Evolutionary conservation across 1,140 invertebrate species (phyloP), one percentile per base, ranked within the genome.

Genomic region (Metopolophium dirhodum): DNA sequence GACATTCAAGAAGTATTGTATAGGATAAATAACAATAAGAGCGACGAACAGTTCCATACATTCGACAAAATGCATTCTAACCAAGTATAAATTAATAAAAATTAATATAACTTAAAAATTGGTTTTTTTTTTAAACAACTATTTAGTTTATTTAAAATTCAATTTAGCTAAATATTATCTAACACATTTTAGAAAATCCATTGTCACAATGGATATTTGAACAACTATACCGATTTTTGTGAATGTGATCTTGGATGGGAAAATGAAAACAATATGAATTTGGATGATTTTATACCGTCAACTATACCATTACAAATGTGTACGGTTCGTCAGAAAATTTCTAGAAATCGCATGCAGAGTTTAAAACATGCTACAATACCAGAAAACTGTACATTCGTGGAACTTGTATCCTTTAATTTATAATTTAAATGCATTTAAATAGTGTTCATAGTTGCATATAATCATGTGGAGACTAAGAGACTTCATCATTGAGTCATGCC

Each of bases 1-100:
- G 90, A 91, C 22, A 82, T 91, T 47, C 57, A 91, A 77, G 57
- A 91, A 45, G 68, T 91, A n/a, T 77, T 91, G 18, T 47, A n/a
- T 49, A 82, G 22, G 30, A 49, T 91, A n/a, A 26, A 91, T 22
- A 47, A 91, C 14, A 49, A 91, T 35, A n/a, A 77, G 23, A 49
- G 41, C 47, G 61, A 77, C 7, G 68, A 91, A 47, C 14, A 47
- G 7, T 57, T n/a, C 9, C 88, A 30, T 57, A 30, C 49, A 54
- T 41, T 57, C 22, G 88, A 89, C 7, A 11, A 54, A 37, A 89
- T 89, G 37, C n/a, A 35, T 89, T 2, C 35, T 41, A 89, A 11
- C 11, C 88, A 89, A 89, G 88, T 89, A 89, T 9, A 37, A 1
- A 54, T 54, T 51, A 18, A 0, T 49, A 49, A 49, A 18, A 47